Percentiles rank a stretch among this genome's conserved stretches.
phyloP scores from a whole-genome alignment of 2,797 vertebrate species.

The Lagorchestes hirsutus region DNA sequence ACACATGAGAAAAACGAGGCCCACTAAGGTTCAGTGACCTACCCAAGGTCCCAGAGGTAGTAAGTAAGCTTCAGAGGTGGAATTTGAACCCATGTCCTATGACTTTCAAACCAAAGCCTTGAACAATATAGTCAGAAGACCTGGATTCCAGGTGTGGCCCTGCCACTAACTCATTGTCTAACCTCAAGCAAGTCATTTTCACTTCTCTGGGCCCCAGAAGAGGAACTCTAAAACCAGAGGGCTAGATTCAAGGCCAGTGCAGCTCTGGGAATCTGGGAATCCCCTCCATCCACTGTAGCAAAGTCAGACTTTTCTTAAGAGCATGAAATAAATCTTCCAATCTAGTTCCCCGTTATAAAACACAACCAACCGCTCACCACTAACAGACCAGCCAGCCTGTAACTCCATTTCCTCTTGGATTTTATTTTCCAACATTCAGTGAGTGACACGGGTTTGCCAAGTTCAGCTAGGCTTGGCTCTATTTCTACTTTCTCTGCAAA shows the following conservation, averaged over 20 bases:
- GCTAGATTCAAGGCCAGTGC: background rate
- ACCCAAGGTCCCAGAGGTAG: background rate
- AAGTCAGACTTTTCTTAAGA: background rate
- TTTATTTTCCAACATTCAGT: background rate
- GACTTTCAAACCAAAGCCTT: background rate
- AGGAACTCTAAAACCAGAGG: background rate
- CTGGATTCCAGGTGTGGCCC: background rate
- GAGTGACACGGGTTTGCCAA: slow-evolving; percentile 28
- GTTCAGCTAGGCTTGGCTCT: background rate
- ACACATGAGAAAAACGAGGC: background rate
- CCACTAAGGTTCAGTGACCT: background rate
- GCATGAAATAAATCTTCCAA: background rate
- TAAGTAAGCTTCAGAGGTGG: background rate
- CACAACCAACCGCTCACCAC: background rate
- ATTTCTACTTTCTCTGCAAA: slow-evolving; percentile 35
- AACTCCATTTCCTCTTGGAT: background rate
- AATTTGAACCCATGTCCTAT: background rate
- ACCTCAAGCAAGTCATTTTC: background rate
- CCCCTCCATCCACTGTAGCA: background rate
- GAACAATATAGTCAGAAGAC: background rate
- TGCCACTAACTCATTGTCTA: background rate
- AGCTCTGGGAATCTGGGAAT: background rate
- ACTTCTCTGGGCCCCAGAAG: background rate
- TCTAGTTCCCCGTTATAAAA: background rate
- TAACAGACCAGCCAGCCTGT: background rate